phyloP scores from a whole-genome alignment of 2,888 invertebrate genomes.

The Psylliodes chrysocephalus region DNA sequence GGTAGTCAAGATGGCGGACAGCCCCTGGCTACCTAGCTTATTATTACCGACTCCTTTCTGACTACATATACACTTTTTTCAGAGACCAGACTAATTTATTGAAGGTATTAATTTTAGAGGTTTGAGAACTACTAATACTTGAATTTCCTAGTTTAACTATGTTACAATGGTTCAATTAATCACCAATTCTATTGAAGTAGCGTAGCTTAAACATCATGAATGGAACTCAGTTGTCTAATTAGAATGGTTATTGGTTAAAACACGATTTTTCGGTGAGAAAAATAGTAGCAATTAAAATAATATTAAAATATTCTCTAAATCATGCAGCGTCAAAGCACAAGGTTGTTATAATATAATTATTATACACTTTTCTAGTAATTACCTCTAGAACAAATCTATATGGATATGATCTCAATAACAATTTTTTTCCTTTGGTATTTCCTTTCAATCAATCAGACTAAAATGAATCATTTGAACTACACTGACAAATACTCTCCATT shows the following conservation, averaged over 20 bases:
- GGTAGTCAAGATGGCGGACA: constrained; percentile 58
- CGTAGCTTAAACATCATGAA: no score
- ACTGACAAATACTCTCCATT: constrained; percentile 36
- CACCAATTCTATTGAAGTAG: no score
- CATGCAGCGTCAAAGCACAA: no score
- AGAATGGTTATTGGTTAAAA: no score
- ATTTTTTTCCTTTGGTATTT: background rate
- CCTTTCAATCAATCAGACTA: constrained; percentile 30
- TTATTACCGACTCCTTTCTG: constrained; percentile 48
- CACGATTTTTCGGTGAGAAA: no score
- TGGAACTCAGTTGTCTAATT: no score
- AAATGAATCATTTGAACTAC: constrained; percentile 31
- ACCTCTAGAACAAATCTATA: no score
- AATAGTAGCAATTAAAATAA: no score
- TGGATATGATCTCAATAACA: background rate
- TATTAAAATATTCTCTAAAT: no score
- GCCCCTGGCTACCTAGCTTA: constrained; percentile 45
- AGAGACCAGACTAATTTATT: constrained; percentile 34
- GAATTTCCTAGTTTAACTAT: background rate
- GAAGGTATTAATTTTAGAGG: background rate
- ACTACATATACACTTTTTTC: constrained; percentile 36
- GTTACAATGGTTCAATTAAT: no score
- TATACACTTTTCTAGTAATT: no score
- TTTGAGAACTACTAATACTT: background rate
- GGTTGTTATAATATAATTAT: no score